A percentile compares a stretch with the other conserved stretches of the same genome.
These are phyloP conservation scores for Prionailurus bengalensis DNA, from an alignment of 2,113 vertebrate species.

Conservation along the genomic window DNA sequence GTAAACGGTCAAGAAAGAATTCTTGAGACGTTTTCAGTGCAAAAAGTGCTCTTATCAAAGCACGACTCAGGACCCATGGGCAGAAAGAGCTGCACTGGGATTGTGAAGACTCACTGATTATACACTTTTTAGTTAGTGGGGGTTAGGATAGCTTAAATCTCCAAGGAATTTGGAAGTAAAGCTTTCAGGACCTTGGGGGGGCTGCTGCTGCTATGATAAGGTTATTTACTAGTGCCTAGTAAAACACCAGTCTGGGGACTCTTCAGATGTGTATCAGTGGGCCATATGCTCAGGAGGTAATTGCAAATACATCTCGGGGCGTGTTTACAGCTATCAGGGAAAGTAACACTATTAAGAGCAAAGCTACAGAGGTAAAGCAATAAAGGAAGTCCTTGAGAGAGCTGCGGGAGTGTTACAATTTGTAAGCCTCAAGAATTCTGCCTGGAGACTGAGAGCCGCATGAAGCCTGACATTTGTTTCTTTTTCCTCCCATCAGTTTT, in stretches of 20 bases:
- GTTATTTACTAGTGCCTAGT: neutral
- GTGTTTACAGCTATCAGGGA: neutral
- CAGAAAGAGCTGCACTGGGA: neutral
- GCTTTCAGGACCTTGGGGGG: neutral
- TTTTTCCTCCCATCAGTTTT: neutral
- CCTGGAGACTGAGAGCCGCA: neutral
- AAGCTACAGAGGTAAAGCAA: neutral
- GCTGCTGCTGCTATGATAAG: neutral
- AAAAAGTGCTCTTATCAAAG: neutral
- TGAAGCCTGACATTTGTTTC: neutral
- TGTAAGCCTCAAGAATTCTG: neutral
- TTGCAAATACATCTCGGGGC: neutral
- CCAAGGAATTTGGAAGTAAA: neutral
- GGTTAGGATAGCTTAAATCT: neutral
- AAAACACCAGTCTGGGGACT: neutral
- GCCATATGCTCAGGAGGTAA: neutral
- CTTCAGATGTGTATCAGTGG: neutral
- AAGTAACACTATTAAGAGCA: neutral
- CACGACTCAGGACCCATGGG: neutral
- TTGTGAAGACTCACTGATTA: neutral
- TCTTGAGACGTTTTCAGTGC: neutral
- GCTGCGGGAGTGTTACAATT: neutral
- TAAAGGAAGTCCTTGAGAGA: neutral
- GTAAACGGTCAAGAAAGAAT: neutral
- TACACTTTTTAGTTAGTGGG: neutral